Conservation (phyloP, 2,888 invertebrate species). For the Pandemis cinnamomeana region DNA sequence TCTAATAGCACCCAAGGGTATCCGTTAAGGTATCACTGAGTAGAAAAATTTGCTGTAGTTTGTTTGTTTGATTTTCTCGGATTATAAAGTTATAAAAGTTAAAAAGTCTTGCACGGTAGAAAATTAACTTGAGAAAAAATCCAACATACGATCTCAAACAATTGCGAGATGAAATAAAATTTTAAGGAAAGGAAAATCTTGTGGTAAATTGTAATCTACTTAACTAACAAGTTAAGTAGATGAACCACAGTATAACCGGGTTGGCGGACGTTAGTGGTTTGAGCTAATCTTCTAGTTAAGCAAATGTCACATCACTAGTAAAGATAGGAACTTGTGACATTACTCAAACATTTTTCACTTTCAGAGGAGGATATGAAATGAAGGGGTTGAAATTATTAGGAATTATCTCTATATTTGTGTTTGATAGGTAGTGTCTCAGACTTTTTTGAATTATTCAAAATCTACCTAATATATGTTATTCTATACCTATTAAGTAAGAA, state of each 20-base stretch:
- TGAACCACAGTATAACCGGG: neutral
- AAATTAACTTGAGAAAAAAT: neutral
- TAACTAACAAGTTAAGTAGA: neutral
- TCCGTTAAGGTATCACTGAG: neutral
- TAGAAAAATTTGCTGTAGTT: neutral
- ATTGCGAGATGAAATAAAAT: too few relatives aligned
- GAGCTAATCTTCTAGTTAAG: neutral
- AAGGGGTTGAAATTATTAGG: neutral
- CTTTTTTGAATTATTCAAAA: too few relatives aligned
- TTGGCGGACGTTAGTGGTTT: constrained; percentile 3
- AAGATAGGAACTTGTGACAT: neutral
- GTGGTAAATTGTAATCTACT: too few relatives aligned
- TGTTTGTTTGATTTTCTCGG: neutral
- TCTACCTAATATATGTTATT: too few relatives aligned
- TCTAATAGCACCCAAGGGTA: neutral
- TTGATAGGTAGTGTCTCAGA: too few relatives aligned
- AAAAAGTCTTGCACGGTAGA: neutral
- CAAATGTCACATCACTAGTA: constrained; percentile 10
- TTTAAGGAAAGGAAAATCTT: too few relatives aligned
- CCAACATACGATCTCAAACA: too few relatives aligned
- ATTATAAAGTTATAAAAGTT: too few relatives aligned
- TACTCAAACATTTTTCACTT: neutral
- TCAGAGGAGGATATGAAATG: neutral
- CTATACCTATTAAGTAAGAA: neutral
- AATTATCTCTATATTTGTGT: too few relatives aligned